phyloP scores from a whole-genome alignment of 1,140 invertebrate species.

The Colletes gigas region DNA sequence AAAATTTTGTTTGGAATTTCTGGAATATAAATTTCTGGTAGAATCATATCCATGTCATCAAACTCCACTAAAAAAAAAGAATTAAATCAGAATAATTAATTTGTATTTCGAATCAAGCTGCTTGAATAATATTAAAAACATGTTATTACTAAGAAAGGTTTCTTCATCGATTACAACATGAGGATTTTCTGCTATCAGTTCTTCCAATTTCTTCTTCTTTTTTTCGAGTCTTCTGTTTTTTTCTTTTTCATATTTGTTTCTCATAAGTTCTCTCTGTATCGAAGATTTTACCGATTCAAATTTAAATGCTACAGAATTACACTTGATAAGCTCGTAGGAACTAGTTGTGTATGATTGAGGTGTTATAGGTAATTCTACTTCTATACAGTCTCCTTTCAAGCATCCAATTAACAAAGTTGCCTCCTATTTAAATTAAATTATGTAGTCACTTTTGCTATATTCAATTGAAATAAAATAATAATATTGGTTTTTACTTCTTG shows the following conservation, averaged over 20 bases:
- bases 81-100: conserved; percentile 17
- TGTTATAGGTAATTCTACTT: conserved; percentile 80
- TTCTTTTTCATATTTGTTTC: conserved; percentile 74
- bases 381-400: conserved; percentile 80
- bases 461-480: conserved; percentile 3
- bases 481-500: conserved; percentile 65
- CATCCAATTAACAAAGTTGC: conserved; percentile 82
- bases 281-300: conserved; percentile 84
- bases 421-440: conserved; percentile 55
- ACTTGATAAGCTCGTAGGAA: conserved; percentile 78
- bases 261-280: conserved; percentile 80
- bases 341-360: conserved; percentile 77
- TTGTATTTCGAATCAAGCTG: neutral
- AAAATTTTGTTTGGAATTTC: conserved; percentile 82
- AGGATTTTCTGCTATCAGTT: conserved; percentile 81
- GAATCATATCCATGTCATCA: conserved; percentile 81
- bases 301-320: conserved; percentile 76
- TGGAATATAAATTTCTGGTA: conserved; percentile 83
- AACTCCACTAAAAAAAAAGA: conserved; percentile 75
- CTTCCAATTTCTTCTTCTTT: conserved; percentile 82
- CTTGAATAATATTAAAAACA: neutral
- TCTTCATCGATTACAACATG: conserved; percentile 83
- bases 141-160: conserved; percentile 78
- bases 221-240: conserved; percentile 81
- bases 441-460: conserved; percentile 1